Conservation (phyloP, 2,888 invertebrate genomes). For the Netelia inedita region DNA sequence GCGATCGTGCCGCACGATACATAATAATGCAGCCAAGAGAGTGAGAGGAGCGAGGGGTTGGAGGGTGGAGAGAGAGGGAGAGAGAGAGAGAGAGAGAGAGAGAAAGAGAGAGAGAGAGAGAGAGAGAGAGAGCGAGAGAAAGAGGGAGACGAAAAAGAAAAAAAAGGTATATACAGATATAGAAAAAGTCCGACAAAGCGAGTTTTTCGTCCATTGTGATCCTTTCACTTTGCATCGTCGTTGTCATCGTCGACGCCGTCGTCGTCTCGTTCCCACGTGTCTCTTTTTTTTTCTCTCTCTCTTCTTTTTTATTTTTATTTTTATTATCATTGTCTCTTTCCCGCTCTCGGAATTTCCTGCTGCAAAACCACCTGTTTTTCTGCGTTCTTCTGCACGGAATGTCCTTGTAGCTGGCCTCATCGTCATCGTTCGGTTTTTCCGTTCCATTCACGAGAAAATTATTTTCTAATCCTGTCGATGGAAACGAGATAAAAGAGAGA, state of each 20-base stretch:
- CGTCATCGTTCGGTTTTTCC: constrained; percentile 45
- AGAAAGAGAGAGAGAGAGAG: constrained; percentile 22
- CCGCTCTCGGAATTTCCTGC: constrained; percentile 57
- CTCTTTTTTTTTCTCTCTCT: constrained; percentile 47
- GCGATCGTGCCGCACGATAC: constrained; percentile 73
- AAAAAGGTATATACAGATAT: constrained; percentile 67
- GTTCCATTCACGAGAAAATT: constrained; percentile 30
- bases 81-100: constrained; percentile 11
- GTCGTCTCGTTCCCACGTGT: constrained; percentile 70
- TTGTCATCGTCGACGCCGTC: constrained; percentile 58
- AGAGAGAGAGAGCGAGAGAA: constrained; percentile 4
- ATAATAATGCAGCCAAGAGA: constrained; percentile 69
- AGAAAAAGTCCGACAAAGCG: constrained; percentile 71
- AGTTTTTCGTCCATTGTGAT: constrained; percentile 70
- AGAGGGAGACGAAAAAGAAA: constrained; percentile 47
- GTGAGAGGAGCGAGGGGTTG: constrained; percentile 21
- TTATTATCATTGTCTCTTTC: constrained; percentile 3
- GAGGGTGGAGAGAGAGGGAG: constrained; percentile 3
- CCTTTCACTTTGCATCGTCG: constrained; percentile 73
- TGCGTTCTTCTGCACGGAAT: constrained; percentile 25
- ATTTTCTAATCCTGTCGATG: constrained; percentile 9
- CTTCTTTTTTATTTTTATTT: constrained; percentile 20
- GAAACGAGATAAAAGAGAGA: not conserved
- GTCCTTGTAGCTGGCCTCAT: constrained; percentile 66
- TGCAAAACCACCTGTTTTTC: constrained; percentile 48